Evolutionary conservation across 2,113 vertebrate genomes (phyloP).

Genomic region (Myrmecophaga tridactyla): DNA sequence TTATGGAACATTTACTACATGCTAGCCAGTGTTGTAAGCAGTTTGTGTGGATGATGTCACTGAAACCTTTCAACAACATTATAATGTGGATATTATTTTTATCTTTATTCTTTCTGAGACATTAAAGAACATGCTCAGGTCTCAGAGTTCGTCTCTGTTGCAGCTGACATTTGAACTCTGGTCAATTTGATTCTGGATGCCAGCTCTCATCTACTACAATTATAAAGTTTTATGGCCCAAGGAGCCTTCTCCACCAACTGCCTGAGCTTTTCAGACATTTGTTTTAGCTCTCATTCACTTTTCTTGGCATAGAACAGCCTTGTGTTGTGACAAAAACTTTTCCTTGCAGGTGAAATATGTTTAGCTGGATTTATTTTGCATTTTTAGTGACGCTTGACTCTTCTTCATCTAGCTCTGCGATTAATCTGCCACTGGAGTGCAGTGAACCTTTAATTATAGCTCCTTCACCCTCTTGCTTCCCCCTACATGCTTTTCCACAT

Average conservation of each 20-base stretch:
- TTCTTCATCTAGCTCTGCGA: constrained; percentile 23
- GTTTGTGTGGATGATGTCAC: not conserved
- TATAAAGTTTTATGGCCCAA: not conserved
- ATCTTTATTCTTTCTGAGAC: not conserved
- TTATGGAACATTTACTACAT: not conserved
- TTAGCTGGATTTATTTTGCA: constrained; percentile 44
- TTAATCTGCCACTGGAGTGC: not conserved
- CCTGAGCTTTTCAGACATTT: not conserved
- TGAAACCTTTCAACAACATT: not conserved
- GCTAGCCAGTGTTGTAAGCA: not conserved
- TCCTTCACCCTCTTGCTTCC: not conserved
- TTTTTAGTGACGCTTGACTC: constrained; percentile 16
- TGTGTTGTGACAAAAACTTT: not conserved
- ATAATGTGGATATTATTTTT: not conserved
- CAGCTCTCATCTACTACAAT: not conserved
- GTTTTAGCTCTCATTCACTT: not conserved
- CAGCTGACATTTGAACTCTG: not conserved
- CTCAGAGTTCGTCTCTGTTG: not conserved
- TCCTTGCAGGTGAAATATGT: not conserved
- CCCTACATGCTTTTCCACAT: not conserved
- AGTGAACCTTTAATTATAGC: constrained; percentile 19
- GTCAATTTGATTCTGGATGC: not conserved
- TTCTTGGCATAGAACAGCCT: not conserved
- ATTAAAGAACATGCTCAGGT: not conserved
- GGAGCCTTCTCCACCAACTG: not conserved